Evolutionary conservation across 2,888 invertebrate species (phyloP).

Genomic region (Micoletzkya japonica): DNA sequence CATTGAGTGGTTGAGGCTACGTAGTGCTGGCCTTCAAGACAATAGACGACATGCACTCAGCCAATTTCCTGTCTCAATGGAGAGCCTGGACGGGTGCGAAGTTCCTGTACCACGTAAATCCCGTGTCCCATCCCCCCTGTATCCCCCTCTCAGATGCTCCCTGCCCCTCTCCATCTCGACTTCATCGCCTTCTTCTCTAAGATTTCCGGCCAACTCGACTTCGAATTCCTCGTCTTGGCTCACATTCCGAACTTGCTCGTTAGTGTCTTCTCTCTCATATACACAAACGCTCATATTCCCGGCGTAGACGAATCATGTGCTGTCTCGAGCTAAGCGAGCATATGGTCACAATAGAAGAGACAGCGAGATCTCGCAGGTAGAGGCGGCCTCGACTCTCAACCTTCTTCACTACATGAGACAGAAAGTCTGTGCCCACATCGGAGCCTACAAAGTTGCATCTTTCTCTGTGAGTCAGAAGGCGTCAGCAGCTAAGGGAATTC

Average conservation of each 20-base stretch:
- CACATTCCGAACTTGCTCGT: constrained; percentile 23
- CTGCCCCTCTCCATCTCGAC: constrained; percentile 7
- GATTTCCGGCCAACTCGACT: constrained; percentile 19
- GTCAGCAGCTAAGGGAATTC: neutral
- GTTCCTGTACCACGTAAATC: constrained; percentile 27
- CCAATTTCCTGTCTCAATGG: constrained; percentile 33
- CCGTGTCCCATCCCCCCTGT: neutral
- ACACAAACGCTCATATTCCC: neutral
- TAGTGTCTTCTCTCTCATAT: no score
- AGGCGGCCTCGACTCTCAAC: constrained; percentile 21
- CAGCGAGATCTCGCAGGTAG: constrained; percentile 5
- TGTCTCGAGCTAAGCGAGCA: neutral
- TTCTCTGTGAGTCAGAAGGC: constrained; percentile 13
- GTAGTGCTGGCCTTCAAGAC: constrained; percentile 36
- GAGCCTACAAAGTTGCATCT: constrained; percentile 18
- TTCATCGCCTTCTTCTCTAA: constrained; percentile 24
- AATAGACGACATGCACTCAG: constrained; percentile 35
- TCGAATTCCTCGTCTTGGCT: constrained; percentile 22
- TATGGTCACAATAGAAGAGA: neutral
- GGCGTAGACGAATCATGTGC: neutral
- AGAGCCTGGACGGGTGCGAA: constrained; percentile 39
- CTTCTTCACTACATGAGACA: constrained; percentile 28
- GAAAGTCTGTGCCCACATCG: constrained; percentile 27
- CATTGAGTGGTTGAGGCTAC: constrained; percentile 28
- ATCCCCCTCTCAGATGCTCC: constrained; percentile 7